phyloP scores from a whole-genome alignment of 2,113 vertebrate genomes.

The Gasterosteus nipponicus region DNA sequence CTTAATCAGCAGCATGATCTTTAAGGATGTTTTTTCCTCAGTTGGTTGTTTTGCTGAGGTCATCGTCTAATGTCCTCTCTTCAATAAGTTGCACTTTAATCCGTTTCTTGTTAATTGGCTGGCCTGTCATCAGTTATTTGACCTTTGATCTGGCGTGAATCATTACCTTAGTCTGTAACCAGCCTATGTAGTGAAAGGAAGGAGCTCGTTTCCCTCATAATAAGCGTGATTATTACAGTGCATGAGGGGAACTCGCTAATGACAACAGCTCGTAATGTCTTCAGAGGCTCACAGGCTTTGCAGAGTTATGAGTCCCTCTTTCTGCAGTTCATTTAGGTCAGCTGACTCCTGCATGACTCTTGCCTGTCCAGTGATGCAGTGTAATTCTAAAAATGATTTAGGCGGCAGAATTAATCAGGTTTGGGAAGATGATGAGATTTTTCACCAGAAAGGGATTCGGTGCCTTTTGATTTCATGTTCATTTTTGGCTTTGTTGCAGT shows the following conservation, averaged over 20 bases:
- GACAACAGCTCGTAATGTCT: slow-evolving; percentile 63
- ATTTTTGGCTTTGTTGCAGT: slow-evolving; percentile 72
- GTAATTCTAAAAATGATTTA: slow-evolving; percentile 52
- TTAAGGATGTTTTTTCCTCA: slow-evolving; percentile 18
- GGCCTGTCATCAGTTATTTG: slow-evolving; percentile 59
- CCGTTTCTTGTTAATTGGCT: slow-evolving; percentile 59
- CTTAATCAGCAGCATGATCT: slow-evolving; percentile 27
- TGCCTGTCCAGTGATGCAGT: slow-evolving; percentile 49
- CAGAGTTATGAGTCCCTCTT: slow-evolving; percentile 26
- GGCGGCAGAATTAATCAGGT: slow-evolving; percentile 50
- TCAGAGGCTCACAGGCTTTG: slow-evolving; percentile 53
- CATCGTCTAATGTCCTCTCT: slow-evolving; percentile 39
- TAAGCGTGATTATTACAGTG: slow-evolving; percentile 66
- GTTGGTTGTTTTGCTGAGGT: slow-evolving; percentile 21
- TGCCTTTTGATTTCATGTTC: slow-evolving; percentile 74
- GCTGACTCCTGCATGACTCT: slow-evolving; percentile 58
- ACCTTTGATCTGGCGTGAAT: slow-evolving; percentile 67
- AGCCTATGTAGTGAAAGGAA: slow-evolving; percentile 45
- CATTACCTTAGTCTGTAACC: slow-evolving; percentile 67
- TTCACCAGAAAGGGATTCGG: slow-evolving; percentile 52
- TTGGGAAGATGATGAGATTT: slow-evolving; percentile 69
- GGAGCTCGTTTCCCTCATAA: slow-evolving; percentile 63
- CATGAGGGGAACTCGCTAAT: slow-evolving; percentile 56
- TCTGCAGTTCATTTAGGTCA: slow-evolving; percentile 47
- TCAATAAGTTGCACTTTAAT: slow-evolving; percentile 51